Base-by-base conservation (phyloP, 2,888 invertebrate genomes). In the Sisyra nigra region DNA sequence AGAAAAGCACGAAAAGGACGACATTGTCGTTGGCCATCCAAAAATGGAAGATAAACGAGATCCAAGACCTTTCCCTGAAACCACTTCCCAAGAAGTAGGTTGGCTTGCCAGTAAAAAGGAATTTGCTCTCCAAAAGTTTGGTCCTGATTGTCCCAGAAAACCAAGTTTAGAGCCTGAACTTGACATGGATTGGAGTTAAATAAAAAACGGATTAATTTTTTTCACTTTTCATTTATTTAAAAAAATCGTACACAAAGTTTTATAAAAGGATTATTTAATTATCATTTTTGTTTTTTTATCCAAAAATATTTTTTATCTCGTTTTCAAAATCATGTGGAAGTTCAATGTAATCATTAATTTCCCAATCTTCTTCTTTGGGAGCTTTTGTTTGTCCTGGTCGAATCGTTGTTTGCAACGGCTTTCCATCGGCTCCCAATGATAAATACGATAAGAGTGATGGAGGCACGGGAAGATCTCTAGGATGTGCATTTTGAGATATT, bases 291-390 rank as follows among this genome's bases (percentile, higher is more conserved):
- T 24, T 24, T 24, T 17, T 39, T 17, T 39, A 13, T 10, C 13
- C 24, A 19, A 39, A 9, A 17, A 34, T 34, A 3, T 13, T 14
- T 24, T 15, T 10, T 39, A 43, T 31, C 40, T 30, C 41, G 29
- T 45, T 37, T 24, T 41, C 39, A 18, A 39, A 35, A 32, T 45
- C 33, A 31, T 49, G 19, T 42, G 69, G 67, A 47, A 80, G 54
- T 50, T 79, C 76, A 3, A 80, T 57, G 54, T 80, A 81, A 60
- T 82, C 81, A 14, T 70, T 58, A 32, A 74, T 76, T 53, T 74
- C 72, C 80, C 80, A 80, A 48, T 74, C 69, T 40, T 66, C 60
- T 46, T 74, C 73, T 0, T 65, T 62, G 38, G 71, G 69, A 3
- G 67, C 66, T 3, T 62, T 60, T n/a, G 66, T 55, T 30, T 63